phyloP scores from a whole-genome alignment of 1,140 invertebrate genomes.

The Brachionus asplanchnoidis region DNA sequence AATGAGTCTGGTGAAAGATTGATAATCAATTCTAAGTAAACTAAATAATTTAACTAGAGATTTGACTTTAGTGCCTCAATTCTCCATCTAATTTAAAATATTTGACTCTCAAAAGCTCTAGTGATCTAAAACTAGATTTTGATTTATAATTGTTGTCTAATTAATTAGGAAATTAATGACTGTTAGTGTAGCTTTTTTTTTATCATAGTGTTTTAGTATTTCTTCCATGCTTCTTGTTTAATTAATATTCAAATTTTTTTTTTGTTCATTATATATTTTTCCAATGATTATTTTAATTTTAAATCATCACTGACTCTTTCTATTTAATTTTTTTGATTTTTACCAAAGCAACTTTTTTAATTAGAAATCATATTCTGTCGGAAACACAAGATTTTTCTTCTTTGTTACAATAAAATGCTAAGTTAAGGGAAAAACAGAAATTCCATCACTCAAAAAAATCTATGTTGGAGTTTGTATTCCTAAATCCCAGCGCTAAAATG shows the following conservation, averaged over 20 bases:
- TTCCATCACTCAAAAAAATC: not conserved
- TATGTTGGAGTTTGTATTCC: not conserved
- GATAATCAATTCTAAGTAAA: not conserved
- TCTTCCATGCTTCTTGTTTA: not conserved
- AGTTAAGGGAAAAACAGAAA: not conserved
- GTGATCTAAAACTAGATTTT: not conserved
- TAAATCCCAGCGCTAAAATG: constrained; percentile 12
- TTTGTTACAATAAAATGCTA: not conserved
- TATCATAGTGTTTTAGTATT: not conserved
- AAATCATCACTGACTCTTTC: not conserved
- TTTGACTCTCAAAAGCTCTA: not conserved
- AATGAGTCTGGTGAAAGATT: not conserved
- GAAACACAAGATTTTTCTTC: not conserved
- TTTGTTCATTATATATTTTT: not conserved
- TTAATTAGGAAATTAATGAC: constrained; percentile 15
- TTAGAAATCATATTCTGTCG: constrained; percentile 21
- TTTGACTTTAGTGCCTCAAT: not conserved
- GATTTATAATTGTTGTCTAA: not conserved
- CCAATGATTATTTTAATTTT: not conserved
- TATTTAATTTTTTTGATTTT: not conserved
- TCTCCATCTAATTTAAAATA: not conserved
- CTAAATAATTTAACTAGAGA: not conserved
- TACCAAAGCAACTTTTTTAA: not conserved
- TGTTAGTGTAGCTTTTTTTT: not conserved
- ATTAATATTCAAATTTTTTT: constrained; percentile 12